Evolutionary conservation across 2,113 vertebrate genomes (phyloP), one percentile per base, ranked within the genome.

Genomic region (Balaeniceps rex): DNA sequence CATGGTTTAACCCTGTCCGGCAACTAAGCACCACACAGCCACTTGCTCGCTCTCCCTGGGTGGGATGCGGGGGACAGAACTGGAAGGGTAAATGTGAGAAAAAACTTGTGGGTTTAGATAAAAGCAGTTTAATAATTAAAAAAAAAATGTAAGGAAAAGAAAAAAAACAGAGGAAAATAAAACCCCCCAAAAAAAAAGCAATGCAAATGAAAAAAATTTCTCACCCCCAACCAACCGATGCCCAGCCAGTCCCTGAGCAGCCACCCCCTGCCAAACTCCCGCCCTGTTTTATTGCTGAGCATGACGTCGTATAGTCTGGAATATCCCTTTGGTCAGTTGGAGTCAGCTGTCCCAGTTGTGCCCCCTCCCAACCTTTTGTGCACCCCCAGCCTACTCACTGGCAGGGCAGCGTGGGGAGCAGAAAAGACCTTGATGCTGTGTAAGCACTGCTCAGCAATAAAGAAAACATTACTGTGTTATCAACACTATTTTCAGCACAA

Each of bases 31-130:
- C 6, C 58, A 24, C 1, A 3, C 14, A 66, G 34, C 12, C 7
- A 4, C 33, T 31, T 0, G 0, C 15, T 71, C 23, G 5, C 19
- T 57, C 18, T 5, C 11, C 6, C 11, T 4, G 4, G 12, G 5
- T 49, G 19, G 8, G 6, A n/a, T n/a, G 66, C 44, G 7, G 7
- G 25, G 13, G 4, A 5, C 14, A 54, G 21, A 83, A 84, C 2
- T 36, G 11, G 46, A 84, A 19, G 22, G 14, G 15, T 10, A 81
- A 84, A 81, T 66, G 7, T 44, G 31, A 64, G 34, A 68, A 81
- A 71, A 61, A 52, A 0, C 33, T 47, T 8, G 3, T 29, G 8
- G 29, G 14, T 24, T 57, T 12, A 54, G 38, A 52, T 16, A 54
- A 72, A 64, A 63, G 1, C 19, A 42, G 44, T 23, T 72, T 31